Conservation (phyloP, 2,113 vertebrate genomes). For the Ondatra zibethicus region DNA sequence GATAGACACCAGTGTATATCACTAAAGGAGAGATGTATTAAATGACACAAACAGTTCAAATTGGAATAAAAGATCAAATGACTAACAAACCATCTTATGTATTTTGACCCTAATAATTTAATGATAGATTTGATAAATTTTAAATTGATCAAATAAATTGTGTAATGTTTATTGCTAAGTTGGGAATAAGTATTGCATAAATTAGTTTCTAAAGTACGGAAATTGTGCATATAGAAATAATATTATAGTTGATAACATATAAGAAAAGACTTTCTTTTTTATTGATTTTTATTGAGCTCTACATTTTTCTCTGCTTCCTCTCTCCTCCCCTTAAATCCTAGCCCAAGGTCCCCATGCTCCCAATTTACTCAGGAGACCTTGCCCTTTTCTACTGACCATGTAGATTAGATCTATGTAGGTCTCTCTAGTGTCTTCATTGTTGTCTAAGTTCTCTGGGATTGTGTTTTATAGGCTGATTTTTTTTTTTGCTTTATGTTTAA, state of each 20-base stretch:
- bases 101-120: background rate
- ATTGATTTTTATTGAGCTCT: too few species aligned
- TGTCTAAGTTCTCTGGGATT: too few species aligned
- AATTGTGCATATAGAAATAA: background rate
- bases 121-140: background rate
- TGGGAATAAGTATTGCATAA: background rate
- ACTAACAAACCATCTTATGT: background rate
- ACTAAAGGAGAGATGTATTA: background rate
- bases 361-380: too few species aligned
- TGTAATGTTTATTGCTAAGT: background rate
- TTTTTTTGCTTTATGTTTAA: too few species aligned
- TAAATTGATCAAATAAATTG: background rate
- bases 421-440: too few species aligned
- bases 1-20: background rate
- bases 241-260: background rate
- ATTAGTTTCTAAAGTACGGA: slow-evolving; percentile 10
- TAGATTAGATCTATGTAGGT: too few species aligned
- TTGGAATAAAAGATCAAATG: background rate
- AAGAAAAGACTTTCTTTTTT: background rate
- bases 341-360: too few species aligned
- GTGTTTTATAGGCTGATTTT: too few species aligned
- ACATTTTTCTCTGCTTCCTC: background rate
- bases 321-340: too few species aligned
- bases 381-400: too few species aligned
- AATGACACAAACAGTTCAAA: background rate